Evolutionary conservation across 1,140 invertebrate species (phyloP), one percentile per base, ranked within the genome.

Genomic region (Magallana angulata): DNA sequence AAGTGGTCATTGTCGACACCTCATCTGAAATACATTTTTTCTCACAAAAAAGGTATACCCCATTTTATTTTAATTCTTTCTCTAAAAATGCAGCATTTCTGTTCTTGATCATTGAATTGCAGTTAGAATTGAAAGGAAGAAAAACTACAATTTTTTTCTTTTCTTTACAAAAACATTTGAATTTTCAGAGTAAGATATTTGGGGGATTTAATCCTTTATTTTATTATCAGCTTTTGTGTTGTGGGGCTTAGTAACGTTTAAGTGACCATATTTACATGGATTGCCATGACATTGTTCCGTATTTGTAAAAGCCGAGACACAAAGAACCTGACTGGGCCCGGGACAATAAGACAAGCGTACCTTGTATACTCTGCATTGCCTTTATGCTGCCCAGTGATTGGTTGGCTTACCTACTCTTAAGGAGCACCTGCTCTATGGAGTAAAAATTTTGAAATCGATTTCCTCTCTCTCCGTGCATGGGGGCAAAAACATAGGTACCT

Each of bases 381-480:
- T 76, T 76, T 76, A 76, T 36, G 68, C 68, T 36, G 68, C 68
- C 68, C 68, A 76, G 24, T 76, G 68, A 76, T 76, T 76, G 68
- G 68, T 30, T 76, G 68, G 68, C 30, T 24, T 76, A 76, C 68
- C 68, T 76, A 76, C 68, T 30, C 68, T 76, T 30, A 76, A 14
- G 68, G 24, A 76, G 68, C 68, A 76, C 68, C 68, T 76, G 68
- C 68, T 76, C 24, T 24, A 30, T 76, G 68, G 68, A 30, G 68
- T 76, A 76, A 76, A 68, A 76, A 76, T 12, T 76, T 76, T 76
- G 68, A 76, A 76, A 76, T 76, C 24, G 68, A 76, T 76, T 76
- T 76, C 36, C 36, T 48, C 36, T 48, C 9, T 76, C 24, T 76
- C 7, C 24, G 18, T 76, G 68, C 68, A 76, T 18, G 9, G 24